Percentiles rank a stretch among this genome's conserved stretches.
Conservation (phyloP, 2,797 vertebrate genomes). For the Ciconia nigra region DNA sequence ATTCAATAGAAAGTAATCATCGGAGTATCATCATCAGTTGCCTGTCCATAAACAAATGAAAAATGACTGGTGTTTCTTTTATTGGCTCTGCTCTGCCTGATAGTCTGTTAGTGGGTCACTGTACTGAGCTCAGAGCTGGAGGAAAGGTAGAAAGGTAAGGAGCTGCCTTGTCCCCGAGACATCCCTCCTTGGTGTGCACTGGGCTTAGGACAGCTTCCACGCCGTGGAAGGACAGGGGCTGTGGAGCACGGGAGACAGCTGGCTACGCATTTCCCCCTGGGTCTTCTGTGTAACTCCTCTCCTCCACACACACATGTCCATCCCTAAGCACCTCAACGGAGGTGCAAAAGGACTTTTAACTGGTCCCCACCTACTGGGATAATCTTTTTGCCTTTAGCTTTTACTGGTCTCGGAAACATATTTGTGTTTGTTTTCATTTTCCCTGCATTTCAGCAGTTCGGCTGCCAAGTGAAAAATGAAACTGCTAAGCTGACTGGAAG, state of each 20-base stretch:
- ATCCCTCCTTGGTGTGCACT: background rate
- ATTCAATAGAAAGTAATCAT: conserved; percentile 56
- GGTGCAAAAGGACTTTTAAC: background rate
- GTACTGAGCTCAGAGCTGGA: background rate
- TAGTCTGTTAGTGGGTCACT: background rate
- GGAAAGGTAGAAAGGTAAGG: background rate
- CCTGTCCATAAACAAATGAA: conserved; percentile 27
- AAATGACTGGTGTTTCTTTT: background rate
- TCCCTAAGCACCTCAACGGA: background rate
- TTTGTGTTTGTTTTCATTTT: background rate
- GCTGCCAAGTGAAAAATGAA: conserved; percentile 1
- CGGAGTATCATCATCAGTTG: conserved; percentile 4
- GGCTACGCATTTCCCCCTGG: fast-evolving
- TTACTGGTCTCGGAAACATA: background rate
- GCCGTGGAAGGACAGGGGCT: fast-evolving
- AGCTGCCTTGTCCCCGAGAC: background rate
- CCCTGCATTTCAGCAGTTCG: background rate
- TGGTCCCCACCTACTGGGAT: background rate
- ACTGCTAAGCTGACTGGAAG: background rate
- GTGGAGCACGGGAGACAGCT: background rate
- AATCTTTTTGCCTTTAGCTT: background rate
- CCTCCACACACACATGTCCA: fast-evolving
- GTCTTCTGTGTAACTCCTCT: background rate
- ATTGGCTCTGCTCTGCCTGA: background rate
- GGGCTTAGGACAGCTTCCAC: background rate